Evolutionary conservation across 1,140 invertebrate genomes (phyloP), one percentile per base, ranked within the genome.

Genomic region (Pseudachorutes palmiensis): DNA sequence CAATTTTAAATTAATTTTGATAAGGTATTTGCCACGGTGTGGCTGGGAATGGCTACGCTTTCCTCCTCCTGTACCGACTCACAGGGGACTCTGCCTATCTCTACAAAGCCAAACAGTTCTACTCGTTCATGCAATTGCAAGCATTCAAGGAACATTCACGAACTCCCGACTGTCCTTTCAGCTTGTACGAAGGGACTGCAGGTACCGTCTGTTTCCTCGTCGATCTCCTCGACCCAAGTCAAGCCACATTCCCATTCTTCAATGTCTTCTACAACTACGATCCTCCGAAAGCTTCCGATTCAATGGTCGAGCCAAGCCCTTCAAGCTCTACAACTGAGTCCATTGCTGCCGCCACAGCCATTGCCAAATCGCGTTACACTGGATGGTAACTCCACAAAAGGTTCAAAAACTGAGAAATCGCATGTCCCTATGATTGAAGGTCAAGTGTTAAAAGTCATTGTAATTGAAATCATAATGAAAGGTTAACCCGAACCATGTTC

Each of bases 41-140:
- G 2, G 87, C 89, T 45, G 91, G 91, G 41, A 92, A 85, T 80
- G 90, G 86, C 24, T 93, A 92, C 78, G 89, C 88, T 0, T 92
- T 92, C 76, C 78, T 94, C 1, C 78, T 92, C 0, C 76, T 94
- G 1, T 88, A 90, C 74, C 82, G 88, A 66, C 78, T 92, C 33
- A 45, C 57, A 1, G 61, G 68, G 36, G 45, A 93, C 72, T 76
- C 79, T 19, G 86, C 85, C 74, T 85, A 91, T 78, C 79, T 92
- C 12, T 81, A 89, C 71, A 80, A 88, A 74, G 91, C 91, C 0
- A 77, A 83, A 19, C 82, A 83, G 71, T 94, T 93, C 82, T 88
- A 87, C 32, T 81, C 88, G 68, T 90, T 93, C 76, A 79, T 94
- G 74, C 83, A 83, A 19, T 81, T 78, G 14, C 77, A 85, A 0